phyloP scores from a whole-genome alignment of 2,797 vertebrate genomes.

The Apodemus agrarius region DNA sequence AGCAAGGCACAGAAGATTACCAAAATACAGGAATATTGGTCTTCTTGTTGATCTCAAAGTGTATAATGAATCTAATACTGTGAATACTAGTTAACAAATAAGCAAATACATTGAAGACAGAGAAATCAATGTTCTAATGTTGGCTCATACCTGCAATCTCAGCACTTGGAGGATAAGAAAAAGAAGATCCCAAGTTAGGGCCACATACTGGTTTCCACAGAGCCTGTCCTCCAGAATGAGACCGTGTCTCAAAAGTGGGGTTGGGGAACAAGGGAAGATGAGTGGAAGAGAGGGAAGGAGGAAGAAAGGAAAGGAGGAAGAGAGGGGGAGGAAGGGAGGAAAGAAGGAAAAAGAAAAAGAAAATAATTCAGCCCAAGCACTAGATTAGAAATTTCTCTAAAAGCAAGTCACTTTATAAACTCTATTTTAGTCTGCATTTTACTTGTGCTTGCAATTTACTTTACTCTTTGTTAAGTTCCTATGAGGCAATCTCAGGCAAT shows the following conservation, averaged over 20 bases:
- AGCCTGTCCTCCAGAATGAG: not conserved
- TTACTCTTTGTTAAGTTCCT: slow-evolving; percentile 48
- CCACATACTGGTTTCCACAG: not conserved
- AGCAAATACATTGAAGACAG: not conserved
- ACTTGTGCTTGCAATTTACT: not conserved
- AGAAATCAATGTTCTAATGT: not conserved
- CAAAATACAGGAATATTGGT: not conserved
- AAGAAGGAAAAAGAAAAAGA: not conserved
- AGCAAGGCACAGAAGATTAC: not conserved
- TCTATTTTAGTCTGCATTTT: not conserved
- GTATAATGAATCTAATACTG: not conserved
- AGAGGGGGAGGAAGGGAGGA: not conserved
- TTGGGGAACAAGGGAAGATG: no score
- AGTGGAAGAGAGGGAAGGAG: not conserved
- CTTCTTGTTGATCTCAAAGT: slow-evolving; percentile 32
- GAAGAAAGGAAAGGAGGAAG: no score
- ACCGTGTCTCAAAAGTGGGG: no score
- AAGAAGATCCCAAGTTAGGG: not conserved
- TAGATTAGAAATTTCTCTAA: not conserved
- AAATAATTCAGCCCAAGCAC: not conserved
- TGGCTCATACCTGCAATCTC: not conserved
- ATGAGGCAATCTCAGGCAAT: not conserved
- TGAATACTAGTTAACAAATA: not conserved
- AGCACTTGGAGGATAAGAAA: not conserved
- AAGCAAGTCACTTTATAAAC: not conserved